phyloP scores from a whole-genome alignment of 1,140 invertebrate genomes.

The Cydia fagiglandana region DNA sequence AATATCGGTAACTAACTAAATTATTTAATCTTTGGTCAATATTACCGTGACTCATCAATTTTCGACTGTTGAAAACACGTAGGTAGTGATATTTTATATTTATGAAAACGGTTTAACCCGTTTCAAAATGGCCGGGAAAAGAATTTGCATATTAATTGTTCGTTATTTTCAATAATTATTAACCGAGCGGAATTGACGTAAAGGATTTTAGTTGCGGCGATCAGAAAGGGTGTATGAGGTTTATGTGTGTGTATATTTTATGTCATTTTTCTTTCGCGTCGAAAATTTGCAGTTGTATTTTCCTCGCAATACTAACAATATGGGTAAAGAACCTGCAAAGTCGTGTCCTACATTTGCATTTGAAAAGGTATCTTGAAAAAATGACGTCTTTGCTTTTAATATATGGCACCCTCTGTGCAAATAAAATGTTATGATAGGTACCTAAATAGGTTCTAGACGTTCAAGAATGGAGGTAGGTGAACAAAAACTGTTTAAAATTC shows the following conservation, averaged over 20 bases:
- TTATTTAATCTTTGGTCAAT: neutral
- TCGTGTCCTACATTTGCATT: slow-evolving; percentile 30
- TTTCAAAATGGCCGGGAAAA: slow-evolving; percentile 1
- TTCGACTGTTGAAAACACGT: neutral
- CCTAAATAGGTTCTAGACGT: neutral
- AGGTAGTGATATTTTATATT: neutral
- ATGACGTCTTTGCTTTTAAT: neutral
- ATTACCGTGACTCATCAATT: neutral
- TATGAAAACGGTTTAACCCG: slow-evolving; percentile 5
- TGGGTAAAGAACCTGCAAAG: slow-evolving; percentile 27
- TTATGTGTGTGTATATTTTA: neutral
- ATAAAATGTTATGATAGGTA: neutral
- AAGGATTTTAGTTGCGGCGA: neutral
- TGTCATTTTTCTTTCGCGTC: neutral
- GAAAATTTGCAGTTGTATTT: slow-evolving; percentile 13
- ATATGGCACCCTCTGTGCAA: slow-evolving; percentile 1
- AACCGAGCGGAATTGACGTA: slow-evolving; percentile 13
- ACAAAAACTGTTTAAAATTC: neutral
- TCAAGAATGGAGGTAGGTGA: neutral
- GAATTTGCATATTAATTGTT: slow-evolving; percentile 15
- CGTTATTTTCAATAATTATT: slow-evolving; percentile 13
- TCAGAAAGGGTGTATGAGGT: neutral
- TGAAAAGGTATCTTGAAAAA: slow-evolving; percentile 25
- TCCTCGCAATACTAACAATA: slow-evolving; percentile 23
- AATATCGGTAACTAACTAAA: neutral